Conservation (phyloP, 2,888 invertebrate genomes). For the Drosophila putrida region DNA sequence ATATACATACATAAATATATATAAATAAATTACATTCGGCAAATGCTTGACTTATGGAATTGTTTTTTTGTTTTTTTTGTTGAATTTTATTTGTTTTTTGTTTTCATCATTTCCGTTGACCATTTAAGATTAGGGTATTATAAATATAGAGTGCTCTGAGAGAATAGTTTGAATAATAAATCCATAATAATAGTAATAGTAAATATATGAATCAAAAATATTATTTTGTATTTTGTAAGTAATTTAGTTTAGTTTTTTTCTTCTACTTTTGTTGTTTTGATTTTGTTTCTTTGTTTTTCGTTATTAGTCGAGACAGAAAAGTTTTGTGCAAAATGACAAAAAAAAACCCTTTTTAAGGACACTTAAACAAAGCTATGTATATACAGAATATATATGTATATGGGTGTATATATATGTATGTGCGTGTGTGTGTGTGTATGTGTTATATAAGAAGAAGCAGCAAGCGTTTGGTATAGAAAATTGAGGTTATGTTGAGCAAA, state of each 20-base stretch:
- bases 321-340: conserved; percentile 34
- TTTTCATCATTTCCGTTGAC: conserved; percentile 1
- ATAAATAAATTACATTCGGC: conserved; percentile 39
- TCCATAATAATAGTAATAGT: conserved; percentile 21
- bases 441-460: conserved; percentile 1
- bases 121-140: conserved; percentile 33
- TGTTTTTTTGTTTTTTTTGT: conserved; percentile 9
- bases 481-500: conserved; percentile 49
- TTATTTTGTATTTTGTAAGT: conserved; percentile 21
- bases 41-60: conserved; percentile 44
- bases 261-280: conserved; percentile 5
- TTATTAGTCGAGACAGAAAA: conserved; percentile 16
- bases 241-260: conserved; percentile 11
- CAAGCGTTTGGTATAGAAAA: conserved; percentile 19
- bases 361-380: conserved; percentile 77
- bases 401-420: not conserved
- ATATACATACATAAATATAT: conserved; percentile 27
- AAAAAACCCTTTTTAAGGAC: conserved; percentile 78
- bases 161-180: conserved; percentile 28
- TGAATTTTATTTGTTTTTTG: too few relatives aligned
- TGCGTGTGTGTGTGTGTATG: not conserved
- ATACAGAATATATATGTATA: conserved; percentile 24
- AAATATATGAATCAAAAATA: conserved; percentile 53
- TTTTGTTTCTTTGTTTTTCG: not conserved
- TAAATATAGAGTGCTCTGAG: conserved; percentile 50